phyloP scores from a whole-genome alignment of 1,140 invertebrate genomes.

The Eupristina koningsbergeri region DNA sequence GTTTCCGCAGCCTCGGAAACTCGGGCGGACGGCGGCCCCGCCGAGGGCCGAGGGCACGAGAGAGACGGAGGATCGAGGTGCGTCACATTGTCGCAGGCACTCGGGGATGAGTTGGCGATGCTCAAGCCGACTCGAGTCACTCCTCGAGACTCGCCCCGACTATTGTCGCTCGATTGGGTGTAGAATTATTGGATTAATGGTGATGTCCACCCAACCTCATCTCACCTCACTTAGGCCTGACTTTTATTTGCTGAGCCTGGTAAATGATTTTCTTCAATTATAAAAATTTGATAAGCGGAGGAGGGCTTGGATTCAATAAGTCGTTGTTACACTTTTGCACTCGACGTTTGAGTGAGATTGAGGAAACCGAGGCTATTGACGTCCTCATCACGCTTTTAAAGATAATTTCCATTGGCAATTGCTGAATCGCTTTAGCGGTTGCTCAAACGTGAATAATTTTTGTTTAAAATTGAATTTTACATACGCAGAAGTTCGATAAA shows the following conservation, averaged over 20 bases:
- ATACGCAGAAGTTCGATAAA: too few relatives aligned
- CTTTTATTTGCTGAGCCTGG: too few relatives aligned
- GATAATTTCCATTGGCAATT: not conserved
- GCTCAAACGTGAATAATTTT: too few relatives aligned
- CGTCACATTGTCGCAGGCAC: not conserved
- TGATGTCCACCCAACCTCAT: not conserved
- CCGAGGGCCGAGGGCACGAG: not conserved
- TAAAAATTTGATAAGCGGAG: not conserved
- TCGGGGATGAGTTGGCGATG: not conserved
- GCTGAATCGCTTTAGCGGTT: too few relatives aligned
- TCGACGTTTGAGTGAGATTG: not conserved
- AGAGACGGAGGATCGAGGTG: not conserved
- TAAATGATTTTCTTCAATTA: too few relatives aligned
- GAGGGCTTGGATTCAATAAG: not conserved
- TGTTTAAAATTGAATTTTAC: too few relatives aligned
- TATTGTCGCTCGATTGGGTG: conserved; percentile 3
- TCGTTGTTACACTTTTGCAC: not conserved
- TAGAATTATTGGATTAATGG: not conserved
- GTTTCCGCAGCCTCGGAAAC: conserved; percentile 17
- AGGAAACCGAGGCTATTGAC: not conserved
- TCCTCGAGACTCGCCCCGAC: not conserved
- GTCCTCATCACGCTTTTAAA: not conserved
- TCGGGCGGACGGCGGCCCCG: not conserved
- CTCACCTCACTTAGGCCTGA: not conserved
- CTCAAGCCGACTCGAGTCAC: not conserved